phyloP scores from a whole-genome alignment of 2,888 invertebrate species.

The Chromoteleia sp. region DNA sequence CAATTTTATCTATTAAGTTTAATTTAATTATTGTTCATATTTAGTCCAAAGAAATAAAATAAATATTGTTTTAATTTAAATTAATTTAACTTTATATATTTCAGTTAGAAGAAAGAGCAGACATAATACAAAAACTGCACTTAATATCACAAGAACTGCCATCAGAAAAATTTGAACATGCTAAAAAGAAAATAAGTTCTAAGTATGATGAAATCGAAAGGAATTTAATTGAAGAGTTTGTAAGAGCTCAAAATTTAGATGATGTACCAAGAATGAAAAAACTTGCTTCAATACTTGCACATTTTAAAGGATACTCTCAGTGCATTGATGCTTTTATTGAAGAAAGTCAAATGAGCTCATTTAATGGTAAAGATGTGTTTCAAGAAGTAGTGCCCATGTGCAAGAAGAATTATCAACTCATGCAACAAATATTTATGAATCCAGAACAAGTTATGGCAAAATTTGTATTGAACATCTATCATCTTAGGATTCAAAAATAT shows the following conservation, averaged over 20 bases:
- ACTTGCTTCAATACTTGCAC: constrained; percentile 95
- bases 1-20: constrained; percentile 7
- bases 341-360: constrained; percentile 96
- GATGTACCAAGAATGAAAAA: constrained; percentile 96
- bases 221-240: constrained; percentile 97
- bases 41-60: not conserved
- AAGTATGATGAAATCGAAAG: constrained; percentile 96
- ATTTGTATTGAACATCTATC: constrained; percentile 98
- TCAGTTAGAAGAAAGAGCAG: constrained; percentile 96
- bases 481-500: constrained; percentile 94
- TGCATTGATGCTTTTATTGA: constrained; percentile 99
- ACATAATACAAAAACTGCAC: constrained; percentile 98
- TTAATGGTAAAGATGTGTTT: constrained; percentile 95
- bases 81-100: constrained; percentile 17
- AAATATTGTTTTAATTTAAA: not conserved
- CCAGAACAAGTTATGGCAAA: constrained; percentile 99
- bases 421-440: constrained; percentile 96
- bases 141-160: constrained; percentile 98
- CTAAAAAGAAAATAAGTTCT: constrained; percentile 93
- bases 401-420: constrained; percentile 92
- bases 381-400: constrained; percentile 95
- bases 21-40: not conserved
- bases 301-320: constrained; percentile 98
- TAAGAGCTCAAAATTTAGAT: constrained; percentile 93
- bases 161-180: constrained; percentile 92